Evolutionary conservation across 1,140 invertebrate genomes (phyloP).

Genomic region (Pissodes strobi): DNA sequence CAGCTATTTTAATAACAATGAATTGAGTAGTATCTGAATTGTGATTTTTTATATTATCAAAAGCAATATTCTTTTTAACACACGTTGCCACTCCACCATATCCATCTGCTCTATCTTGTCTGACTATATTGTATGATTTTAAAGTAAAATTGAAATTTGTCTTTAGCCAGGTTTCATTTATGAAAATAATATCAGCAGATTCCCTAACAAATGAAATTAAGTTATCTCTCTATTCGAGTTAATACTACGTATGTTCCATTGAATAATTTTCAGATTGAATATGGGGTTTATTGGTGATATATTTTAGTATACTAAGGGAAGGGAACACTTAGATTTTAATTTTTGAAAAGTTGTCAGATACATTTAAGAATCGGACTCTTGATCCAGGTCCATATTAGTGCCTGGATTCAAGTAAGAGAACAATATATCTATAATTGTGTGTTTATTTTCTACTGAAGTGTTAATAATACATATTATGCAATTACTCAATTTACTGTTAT

Average conservation of each 20-base stretch:
- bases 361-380: no score
- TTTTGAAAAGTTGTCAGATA: no score
- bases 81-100: slow-evolving; percentile 25
- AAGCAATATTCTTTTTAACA: slow-evolving; percentile 12
- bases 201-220: slow-evolving; percentile 18
- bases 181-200: slow-evolving; percentile 16
- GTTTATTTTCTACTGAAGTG: no score
- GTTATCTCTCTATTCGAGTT: slow-evolving; percentile 8
- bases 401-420: no score
- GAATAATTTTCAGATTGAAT: slow-evolving; percentile 14
- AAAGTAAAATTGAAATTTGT: slow-evolving; percentile 6
- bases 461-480: no score
- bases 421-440: no score
- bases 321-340: no score
- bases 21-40: neutral
- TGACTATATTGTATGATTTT: slow-evolving; percentile 14
- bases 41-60: neutral
- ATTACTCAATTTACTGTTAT: no score
- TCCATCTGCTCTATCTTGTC: slow-evolving; percentile 28
- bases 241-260: slow-evolving; percentile 23
- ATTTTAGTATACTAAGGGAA: no score
- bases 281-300: no score
- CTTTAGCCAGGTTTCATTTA: slow-evolving; percentile 35
- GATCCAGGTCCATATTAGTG: no score
- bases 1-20: slow-evolving; percentile 11